Conservation (phyloP, 2,888 invertebrate genomes). For the Notocelia uddmanniana region DNA sequence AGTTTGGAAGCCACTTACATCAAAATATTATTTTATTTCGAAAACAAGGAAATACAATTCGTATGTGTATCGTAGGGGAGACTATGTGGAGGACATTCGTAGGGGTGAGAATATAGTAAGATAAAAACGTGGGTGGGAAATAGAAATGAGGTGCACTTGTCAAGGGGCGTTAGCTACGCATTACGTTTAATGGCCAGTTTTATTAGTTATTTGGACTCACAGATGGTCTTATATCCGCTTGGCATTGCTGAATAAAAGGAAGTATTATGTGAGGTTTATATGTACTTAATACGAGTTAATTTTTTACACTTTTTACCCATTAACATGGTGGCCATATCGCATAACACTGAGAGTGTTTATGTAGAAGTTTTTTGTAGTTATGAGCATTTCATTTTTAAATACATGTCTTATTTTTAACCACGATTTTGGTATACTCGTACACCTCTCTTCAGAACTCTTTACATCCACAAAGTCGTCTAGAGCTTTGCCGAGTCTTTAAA, state of each 20-base stretch:
- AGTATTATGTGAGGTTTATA: not conserved
- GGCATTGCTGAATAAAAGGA: not conserved
- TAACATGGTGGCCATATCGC: not conserved
- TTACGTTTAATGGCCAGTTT: constrained; percentile 33
- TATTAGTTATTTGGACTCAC: constrained; percentile 27
- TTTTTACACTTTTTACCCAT: not conserved
- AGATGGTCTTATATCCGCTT: not conserved
- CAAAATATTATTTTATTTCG: not conserved
- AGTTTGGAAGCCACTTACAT: too few species aligned
- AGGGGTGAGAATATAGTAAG: not conserved
- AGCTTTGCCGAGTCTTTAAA: too few species aligned
- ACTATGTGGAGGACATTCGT: not conserved
- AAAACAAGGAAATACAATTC: not conserved
- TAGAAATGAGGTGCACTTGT: constrained; percentile 10
- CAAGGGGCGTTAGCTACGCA: constrained; percentile 9
- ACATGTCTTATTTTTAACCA: too few species aligned
- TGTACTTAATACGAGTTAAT: not conserved
- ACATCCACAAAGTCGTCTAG: too few species aligned
- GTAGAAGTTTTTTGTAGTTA: too few species aligned
- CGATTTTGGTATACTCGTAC: too few species aligned
- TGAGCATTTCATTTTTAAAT: too few species aligned
- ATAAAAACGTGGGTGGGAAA: not conserved
- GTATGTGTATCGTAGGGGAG: not conserved
- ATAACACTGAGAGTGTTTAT: not conserved
- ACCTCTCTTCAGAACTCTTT: too few species aligned